These are phyloP conservation scores for Sapajus apella DNA, from an alignment of 2,113 vertebrate genomes.

Conservation along the genomic window DNA sequence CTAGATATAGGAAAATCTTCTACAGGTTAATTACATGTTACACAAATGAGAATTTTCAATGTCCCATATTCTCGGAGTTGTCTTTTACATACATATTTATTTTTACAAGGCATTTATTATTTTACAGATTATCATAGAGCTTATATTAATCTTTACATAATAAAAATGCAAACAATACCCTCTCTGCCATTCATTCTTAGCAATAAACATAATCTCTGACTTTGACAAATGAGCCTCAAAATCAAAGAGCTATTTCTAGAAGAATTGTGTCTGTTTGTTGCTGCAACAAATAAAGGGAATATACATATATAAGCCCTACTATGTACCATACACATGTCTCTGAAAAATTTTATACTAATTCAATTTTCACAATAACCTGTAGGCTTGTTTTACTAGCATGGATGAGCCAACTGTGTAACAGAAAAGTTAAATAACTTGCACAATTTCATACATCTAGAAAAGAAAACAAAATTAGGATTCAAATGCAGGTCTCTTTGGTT, in stretches of 20 bases:
- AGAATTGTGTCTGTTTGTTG: background rate
- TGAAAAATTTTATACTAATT: conserved; percentile 1
- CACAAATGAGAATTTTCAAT: conserved; percentile 50
- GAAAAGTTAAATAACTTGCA: background rate
- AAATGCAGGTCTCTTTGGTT: background rate
- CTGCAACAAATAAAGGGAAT: background rate
- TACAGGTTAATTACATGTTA: conserved; percentile 31
- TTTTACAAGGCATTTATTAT: conserved; percentile 49
- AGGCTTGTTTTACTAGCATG: background rate
- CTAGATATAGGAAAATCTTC: background rate
- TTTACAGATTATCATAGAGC: conserved; percentile 18
- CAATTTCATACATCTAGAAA: background rate
- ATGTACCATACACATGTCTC: background rate
- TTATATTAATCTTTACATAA: conserved; percentile 40
- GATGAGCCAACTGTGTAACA: background rate
- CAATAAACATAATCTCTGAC: background rate
- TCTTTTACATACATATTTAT: background rate
- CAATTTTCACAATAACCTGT: background rate
- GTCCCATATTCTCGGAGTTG: background rate
- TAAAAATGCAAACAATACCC: conserved; percentile 28
- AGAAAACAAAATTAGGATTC: background rate
- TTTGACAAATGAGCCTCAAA: background rate
- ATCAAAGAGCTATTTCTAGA: background rate
- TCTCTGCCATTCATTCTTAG: background rate
- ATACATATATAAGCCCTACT: background rate